These are phyloP conservation scores for Ceratina calcarata DNA, from an alignment of 1,140 invertebrate species.

Conservation along the genomic window DNA sequence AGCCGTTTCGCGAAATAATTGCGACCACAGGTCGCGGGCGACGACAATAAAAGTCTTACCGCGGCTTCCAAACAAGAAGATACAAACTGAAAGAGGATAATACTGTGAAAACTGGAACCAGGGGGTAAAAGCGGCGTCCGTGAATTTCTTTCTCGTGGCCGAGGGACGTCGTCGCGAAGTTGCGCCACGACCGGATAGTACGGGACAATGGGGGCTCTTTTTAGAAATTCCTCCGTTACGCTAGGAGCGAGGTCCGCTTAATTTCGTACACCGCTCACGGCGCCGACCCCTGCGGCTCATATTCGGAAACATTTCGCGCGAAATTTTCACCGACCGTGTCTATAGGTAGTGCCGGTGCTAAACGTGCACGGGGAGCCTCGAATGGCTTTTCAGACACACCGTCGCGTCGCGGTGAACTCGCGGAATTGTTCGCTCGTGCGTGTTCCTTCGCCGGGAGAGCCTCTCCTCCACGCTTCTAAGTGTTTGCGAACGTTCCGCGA, in stretches of 20 bases:
- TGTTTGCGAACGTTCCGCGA: constrained; percentile 17
- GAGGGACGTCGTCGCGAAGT: background rate
- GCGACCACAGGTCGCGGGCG: no score
- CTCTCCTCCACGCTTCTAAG: constrained; percentile 1
- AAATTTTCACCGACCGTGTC: constrained; percentile 28
- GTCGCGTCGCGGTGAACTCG: constrained; percentile 10
- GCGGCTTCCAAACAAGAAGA: background rate
- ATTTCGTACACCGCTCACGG: constrained; percentile 22
- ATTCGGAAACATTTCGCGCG: constrained; percentile 38
- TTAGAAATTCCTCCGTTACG: constrained; percentile 22
- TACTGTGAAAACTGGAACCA: background rate
- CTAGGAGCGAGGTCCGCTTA: constrained; percentile 22
- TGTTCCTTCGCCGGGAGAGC: background rate
- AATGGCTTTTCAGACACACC: constrained; percentile 34
- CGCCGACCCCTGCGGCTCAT: constrained; percentile 1
- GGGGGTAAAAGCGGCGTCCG: background rate
- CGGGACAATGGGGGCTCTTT: constrained; percentile 5
- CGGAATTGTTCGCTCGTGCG: constrained; percentile 34
- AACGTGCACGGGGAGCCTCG: constrained; percentile 32
- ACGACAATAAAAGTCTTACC: background rate
- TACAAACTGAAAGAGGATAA: background rate
- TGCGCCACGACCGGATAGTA: background rate
- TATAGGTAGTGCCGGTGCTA: background rate
- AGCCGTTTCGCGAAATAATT: no score
- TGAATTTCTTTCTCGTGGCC: background rate